These are phyloP conservation scores for Coenonympha arcania DNA, from an alignment of 2,888 invertebrate species.

Conservation along the genomic window DNA sequence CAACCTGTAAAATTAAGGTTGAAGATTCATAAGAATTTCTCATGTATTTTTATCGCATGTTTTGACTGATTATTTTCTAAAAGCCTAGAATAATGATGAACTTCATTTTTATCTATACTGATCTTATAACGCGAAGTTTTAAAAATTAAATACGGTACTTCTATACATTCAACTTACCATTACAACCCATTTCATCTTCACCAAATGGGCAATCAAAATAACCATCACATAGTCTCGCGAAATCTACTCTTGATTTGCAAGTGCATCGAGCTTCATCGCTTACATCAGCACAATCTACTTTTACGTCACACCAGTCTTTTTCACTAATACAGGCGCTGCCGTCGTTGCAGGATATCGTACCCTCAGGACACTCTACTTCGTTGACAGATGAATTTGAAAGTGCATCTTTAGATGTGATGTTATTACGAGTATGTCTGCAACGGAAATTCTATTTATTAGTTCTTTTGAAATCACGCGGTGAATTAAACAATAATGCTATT, in stretches of 20 bases:
- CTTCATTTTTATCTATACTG: too few species aligned
- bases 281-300: slow-evolving; percentile 81
- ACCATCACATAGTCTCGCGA: slow-evolving; percentile 82
- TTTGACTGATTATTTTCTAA: too few species aligned
- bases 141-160: neutral
- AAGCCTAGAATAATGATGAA: too few species aligned
- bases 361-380: slow-evolving; percentile 46
- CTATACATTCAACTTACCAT: slow-evolving; percentile 72
- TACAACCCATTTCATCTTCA: slow-evolving; percentile 86
- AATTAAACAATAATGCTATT: neutral
- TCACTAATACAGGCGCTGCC: slow-evolving; percentile 70
- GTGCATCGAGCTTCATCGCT: slow-evolving; percentile 85
- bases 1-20: slow-evolving; percentile 79
- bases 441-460: neutral
- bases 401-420: slow-evolving; percentile 26
- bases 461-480: neutral
- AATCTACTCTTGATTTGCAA: slow-evolving; percentile 80
- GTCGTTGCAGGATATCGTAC: slow-evolving; percentile 43
- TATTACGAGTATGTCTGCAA: slow-evolving; percentile 37
- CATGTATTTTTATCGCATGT: too few species aligned
- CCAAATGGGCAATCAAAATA: slow-evolving; percentile 87
- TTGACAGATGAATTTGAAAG: slow-evolving; percentile 35
- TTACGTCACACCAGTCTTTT: slow-evolving; percentile 80
- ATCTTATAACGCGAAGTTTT: too few species aligned
- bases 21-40: too few species aligned